Percentiles rank a stretch among this genome's conserved stretches.
Evolutionary conservation across 2,113 vertebrate genomes (phyloP).

Genomic region (Bufo bufo): DNA sequence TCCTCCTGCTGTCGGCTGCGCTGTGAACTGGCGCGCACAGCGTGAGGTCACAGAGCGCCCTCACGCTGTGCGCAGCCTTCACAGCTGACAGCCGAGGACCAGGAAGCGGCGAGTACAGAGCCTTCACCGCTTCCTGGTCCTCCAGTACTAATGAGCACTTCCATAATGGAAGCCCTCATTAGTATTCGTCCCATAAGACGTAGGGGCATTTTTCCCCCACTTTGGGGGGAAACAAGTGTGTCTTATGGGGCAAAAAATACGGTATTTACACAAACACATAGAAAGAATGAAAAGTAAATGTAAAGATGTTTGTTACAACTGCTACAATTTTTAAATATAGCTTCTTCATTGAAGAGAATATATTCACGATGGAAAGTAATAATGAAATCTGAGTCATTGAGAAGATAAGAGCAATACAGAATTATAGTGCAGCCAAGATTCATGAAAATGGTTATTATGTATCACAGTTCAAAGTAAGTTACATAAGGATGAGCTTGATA

Average conservation of each 20-base stretch:
- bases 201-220: too few species aligned
- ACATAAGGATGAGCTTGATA: conserved; percentile 30
- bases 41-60: too few species aligned
- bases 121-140: too few species aligned
- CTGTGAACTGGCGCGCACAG: too few species aligned
- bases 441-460: conserved; percentile 28
- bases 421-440: conserved; percentile 35
- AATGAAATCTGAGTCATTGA: conserved; percentile 37
- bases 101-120: too few species aligned
- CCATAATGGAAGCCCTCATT: too few species aligned
- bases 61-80: too few species aligned
- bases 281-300: not conserved
- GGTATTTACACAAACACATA: not conserved
- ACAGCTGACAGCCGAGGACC: too few species aligned
- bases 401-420: conserved; percentile 26
- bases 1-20: too few species aligned
- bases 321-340: conserved; percentile 1
- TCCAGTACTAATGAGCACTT: too few species aligned
- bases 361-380: conserved; percentile 10
- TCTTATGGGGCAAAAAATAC: not conserved
- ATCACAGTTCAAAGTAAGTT: conserved; percentile 37
- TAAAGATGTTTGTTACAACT: not conserved
- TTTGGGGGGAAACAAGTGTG: too few species aligned
- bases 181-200: too few species aligned
- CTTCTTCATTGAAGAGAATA: conserved; percentile 1